Evolutionary conservation across 1,140 invertebrate species (phyloP), one percentile per base, ranked within the genome.

Genomic region (Neodiprion lecontei): DNA sequence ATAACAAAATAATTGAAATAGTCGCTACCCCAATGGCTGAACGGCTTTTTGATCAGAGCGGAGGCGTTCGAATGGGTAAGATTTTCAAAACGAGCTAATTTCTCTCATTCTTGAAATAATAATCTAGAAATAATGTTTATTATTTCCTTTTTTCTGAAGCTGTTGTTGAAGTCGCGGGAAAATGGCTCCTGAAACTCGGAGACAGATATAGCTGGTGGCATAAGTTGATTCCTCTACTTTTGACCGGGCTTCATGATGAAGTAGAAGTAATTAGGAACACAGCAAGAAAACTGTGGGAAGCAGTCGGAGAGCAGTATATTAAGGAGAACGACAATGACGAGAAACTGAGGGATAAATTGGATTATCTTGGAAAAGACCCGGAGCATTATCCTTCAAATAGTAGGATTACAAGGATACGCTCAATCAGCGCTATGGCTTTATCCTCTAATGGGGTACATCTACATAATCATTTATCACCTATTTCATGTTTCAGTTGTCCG

Each of bases 141-240:
- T 70, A 48, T 61, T n/a, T 70, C 4, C 68, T 68, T 69, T 23
- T 71, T 78, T 77, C 78, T 72, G 82, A 86, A 82, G 91, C 93
- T 77, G 91, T 95, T 9, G 89, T 92, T 5, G 86, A 91, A 83
- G 90, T 94, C 48, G 90, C 93, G 21, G 92, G 93, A 14, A 82
- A 86, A 7, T 95, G 94, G 94, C 80, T 95, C 28, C 76, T 93
- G 17, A 87, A 94, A 40, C 87, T 95, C 12, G 87, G 88, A 47
- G 95, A 96, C 85, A 88, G 95, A 76, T 96, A 96, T 82, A 95
- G 94, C 8, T 95, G 91, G 84, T 95, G 94, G 86, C 89, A 92
- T 77, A 92, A 92, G 83, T 85, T 96, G 1, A 86, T 96, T 48
- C 95, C 95, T 0, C 80, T 96, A 9, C 87, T 96, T 7, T 81